phyloP scores from a whole-genome alignment of 2,113 vertebrate species.

The Egretta garzetta region DNA sequence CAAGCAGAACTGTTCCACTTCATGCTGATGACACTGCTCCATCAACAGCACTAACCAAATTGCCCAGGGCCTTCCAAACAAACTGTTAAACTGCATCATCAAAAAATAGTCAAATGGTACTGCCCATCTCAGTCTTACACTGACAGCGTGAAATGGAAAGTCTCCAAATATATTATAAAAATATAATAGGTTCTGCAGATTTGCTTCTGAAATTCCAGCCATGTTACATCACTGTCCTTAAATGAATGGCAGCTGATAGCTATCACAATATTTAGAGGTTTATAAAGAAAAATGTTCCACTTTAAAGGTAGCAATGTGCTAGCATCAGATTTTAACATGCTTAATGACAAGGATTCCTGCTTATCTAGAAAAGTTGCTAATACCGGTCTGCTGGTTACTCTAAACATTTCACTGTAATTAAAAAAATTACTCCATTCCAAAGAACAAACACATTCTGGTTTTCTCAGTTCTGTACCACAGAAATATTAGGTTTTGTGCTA shows the following conservation, averaged over 20 bases:
- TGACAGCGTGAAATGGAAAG: slow-evolving; percentile 57
- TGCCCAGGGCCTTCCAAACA: slow-evolving; percentile 71
- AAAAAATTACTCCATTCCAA: background rate
- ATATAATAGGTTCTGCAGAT: slow-evolving; percentile 36
- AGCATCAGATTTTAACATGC: slow-evolving; percentile 42
- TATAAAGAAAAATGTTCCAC: slow-evolving; percentile 48
- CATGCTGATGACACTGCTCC: slow-evolving; percentile 56
- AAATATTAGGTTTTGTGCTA: background rate
- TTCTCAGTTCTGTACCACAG: background rate
- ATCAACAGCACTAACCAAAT: slow-evolving; percentile 67
- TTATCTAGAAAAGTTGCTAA: slow-evolving; percentile 7
- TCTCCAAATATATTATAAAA: slow-evolving; percentile 53
- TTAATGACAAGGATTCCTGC: background rate
- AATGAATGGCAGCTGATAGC: slow-evolving; percentile 51
- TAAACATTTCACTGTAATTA: slow-evolving; percentile 3
- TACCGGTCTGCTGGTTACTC: background rate
- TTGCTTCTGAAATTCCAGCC: slow-evolving; percentile 58
- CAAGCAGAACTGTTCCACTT: slow-evolving; percentile 67
- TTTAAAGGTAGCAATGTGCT: slow-evolving; percentile 45
- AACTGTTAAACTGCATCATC: slow-evolving; percentile 68
- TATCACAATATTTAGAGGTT: slow-evolving; percentile 63
- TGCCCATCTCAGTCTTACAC: slow-evolving; percentile 54
- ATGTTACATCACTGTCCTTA: slow-evolving; percentile 52
- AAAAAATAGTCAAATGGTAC: slow-evolving; percentile 58
- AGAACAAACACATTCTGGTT: background rate